Percentiles rank a stretch among this genome's conserved stretches.
These are phyloP conservation scores for Sigmodon hispidus DNA, from an alignment of 2,113 vertebrate species.

Conservation along the genomic window DNA sequence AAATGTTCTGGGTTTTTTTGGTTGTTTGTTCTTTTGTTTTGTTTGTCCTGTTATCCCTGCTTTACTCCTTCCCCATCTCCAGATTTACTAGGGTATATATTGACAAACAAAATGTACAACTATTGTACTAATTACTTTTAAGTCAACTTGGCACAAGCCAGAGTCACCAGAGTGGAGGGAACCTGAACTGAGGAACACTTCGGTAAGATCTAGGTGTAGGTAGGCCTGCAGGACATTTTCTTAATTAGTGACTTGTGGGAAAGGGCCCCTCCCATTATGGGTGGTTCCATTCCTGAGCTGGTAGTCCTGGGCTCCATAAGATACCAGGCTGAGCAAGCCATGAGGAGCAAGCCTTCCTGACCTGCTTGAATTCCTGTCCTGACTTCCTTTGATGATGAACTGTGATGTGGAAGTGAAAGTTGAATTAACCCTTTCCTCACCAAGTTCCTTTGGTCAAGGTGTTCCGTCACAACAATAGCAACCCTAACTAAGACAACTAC, in stretches of 20 bases:
- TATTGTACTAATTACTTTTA: neutral
- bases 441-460: neutral
- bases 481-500: neutral
- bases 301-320: neutral
- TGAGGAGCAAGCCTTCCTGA: neutral
- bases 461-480: neutral
- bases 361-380: neutral
- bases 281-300: too few relatives aligned
- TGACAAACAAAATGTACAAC: neutral
- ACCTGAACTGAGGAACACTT: too few relatives aligned
- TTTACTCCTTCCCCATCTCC: neutral
- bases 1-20: rapidly evolving
- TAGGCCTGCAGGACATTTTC: neutral
- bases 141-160: neutral
- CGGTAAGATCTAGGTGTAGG: neutral
- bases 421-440: neutral
- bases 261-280: neutral
- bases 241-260: neutral
- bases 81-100: neutral
- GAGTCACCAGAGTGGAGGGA: neutral
- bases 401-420: neutral
- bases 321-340: neutral
- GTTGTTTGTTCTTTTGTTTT: neutral
- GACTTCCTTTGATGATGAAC: neutral
- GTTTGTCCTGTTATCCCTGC: neutral